Base-by-base conservation (phyloP, 2,888 invertebrate genomes). In the Lepas anatifera region DNA sequence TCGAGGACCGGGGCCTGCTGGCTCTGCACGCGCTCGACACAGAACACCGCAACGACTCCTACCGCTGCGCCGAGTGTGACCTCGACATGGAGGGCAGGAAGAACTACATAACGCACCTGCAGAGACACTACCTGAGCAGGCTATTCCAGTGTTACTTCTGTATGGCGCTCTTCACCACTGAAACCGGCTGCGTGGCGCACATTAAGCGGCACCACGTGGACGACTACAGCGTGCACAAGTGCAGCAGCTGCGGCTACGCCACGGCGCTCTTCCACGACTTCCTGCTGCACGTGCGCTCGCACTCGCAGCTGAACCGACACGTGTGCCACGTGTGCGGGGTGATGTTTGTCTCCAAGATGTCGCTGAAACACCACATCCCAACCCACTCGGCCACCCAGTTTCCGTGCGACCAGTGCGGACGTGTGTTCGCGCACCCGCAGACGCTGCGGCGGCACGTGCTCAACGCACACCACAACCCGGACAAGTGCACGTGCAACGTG, bases 401-500 rank as follows among this genome's bases (percentile, higher is more conserved):
- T 4, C 64, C 64, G 64, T 64, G 64, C n/a, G 64, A 39, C 11
- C 1, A n/a, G 64, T 64, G 64, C 39, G 39, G 22, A 11, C n/a
- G 27, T 11, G 25, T 64, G 25, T 64, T 64, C 64, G n/a, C 64
- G 37, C 64, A 64, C 64, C 64, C 64, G 11, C 64, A 64, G 39
- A 64, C 64, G 39, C 64, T 22, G n/a, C 64, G 64, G 3, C 64
- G 64, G 3, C 64, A 64, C 64, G 37, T 13, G 37, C 8, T 64
- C n/a, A 64, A 64, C 64, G 64, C 39, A 13, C 64, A 64, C 39
- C 8, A 64, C 39, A 18, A n/a, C 11, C 64, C 64, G 37, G 37
- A 64, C n/a, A 35, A 64, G 39, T 64, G 64, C 64, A 69, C 71
- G 67, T 74, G 73, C 68, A 70, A 69, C 25, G 70, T 72, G 29